Conservation (phyloP, 2,888 invertebrate genomes). For the Lysandra coridon region DNA sequence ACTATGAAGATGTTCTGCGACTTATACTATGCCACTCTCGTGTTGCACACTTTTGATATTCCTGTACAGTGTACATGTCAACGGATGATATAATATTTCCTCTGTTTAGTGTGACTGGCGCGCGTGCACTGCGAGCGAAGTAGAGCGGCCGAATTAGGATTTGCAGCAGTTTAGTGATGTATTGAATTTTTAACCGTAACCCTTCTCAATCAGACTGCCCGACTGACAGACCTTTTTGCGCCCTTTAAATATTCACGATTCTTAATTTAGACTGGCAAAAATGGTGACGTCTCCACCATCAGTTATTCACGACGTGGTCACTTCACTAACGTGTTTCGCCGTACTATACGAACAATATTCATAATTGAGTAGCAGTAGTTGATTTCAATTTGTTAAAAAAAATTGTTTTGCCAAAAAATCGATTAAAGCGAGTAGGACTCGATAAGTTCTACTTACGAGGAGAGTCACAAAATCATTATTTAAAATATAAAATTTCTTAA, state of each 20-base stretch:
- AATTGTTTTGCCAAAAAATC: no score
- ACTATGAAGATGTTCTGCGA: no score
- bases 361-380: neutral
- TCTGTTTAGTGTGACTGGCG: neutral
- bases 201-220: slow-evolving; percentile 79
- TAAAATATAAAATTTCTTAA: no score
- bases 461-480: no score
- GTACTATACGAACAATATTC: neutral
- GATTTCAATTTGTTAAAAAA: no score
- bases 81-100: neutral
- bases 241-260: slow-evolving; percentile 74
- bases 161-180: slow-evolving; percentile 54
- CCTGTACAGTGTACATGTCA: neutral
- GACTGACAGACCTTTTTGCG: slow-evolving; percentile 79
- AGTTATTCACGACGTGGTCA: slow-evolving; percentile 5
- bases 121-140: neutral
- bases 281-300: slow-evolving; percentile 45
- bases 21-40: neutral
- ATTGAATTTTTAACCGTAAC: slow-evolving; percentile 76
- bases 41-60: neutral
- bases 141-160: slow-evolving; percentile 27
- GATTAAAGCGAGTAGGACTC: no score
- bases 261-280: slow-evolving; percentile 73
- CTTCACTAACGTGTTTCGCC: neutral
- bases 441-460: no score